A percentile compares a stretch with the other conserved stretches of the same genome.
Evolutionary conservation across 2,113 vertebrate species (phyloP).

Genomic region (Phalacrocorax aristotelis): DNA sequence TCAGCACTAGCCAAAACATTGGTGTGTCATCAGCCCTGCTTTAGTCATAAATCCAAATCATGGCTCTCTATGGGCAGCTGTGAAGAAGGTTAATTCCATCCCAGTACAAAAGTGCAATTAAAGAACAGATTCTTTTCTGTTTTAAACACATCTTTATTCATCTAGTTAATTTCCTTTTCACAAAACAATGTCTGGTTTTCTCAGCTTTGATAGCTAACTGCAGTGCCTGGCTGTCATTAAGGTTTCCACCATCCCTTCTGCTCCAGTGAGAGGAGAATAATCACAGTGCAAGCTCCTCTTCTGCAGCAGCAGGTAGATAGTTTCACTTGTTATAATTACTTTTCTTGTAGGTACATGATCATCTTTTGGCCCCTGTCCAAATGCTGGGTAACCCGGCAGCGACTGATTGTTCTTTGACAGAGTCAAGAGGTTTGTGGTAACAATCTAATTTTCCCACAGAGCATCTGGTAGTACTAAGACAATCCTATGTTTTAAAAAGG

Average conservation of each 20-base stretch:
- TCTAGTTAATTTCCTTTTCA: neutral
- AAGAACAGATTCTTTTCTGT: neutral
- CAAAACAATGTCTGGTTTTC: neutral
- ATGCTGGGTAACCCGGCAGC: rapidly evolving
- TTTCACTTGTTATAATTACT: neutral
- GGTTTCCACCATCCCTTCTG: neutral
- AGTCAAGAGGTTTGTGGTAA: neutral
- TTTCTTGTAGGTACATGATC: neutral
- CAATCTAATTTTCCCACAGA: neutral
- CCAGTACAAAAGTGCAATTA: neutral
- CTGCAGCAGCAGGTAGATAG: neutral
- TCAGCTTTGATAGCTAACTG: constrained; percentile 13
- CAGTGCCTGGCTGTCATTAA: neutral
- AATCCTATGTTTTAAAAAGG: neutral
- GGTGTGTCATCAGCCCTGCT: neutral
- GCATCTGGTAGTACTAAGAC: neutral
- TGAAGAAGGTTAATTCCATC: neutral
- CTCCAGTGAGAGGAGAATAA: neutral
- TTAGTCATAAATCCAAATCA: neutral
- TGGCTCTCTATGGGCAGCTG: rapidly evolving
- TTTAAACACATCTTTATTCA: neutral
- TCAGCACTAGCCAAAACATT: neutral
- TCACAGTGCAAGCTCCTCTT: neutral
- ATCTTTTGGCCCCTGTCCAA: neutral
- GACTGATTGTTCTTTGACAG: neutral